These are phyloP conservation scores for Amazona guildingii DNA, from an alignment of 2,113 vertebrate species.

Conservation along the genomic window DNA sequence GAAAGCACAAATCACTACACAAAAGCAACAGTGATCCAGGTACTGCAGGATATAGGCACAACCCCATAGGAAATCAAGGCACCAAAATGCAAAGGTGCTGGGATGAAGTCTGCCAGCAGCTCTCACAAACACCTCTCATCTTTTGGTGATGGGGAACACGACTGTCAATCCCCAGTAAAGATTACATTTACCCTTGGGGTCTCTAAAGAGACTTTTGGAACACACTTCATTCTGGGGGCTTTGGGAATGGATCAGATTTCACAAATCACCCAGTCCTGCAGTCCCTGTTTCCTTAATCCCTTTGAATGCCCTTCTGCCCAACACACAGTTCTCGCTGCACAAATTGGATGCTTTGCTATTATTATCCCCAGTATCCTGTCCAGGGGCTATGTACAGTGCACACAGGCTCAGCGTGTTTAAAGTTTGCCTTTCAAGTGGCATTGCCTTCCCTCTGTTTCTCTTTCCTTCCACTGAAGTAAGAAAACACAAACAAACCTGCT, in stretches of 20 bases:
- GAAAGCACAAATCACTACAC: not conserved
- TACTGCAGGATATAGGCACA: not conserved
- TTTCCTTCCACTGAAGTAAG: not conserved
- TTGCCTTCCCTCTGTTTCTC: not conserved
- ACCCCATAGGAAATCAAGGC: not conserved
- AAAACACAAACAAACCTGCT: not conserved
- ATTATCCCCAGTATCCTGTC: not conserved
- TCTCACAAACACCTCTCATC: not conserved
- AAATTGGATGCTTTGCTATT: not conserved
- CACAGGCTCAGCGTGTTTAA: fast-evolving
- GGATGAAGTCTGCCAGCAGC: not conserved
- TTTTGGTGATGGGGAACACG: not conserved
- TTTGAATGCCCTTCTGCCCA: not conserved
- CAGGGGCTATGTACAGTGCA: not conserved
- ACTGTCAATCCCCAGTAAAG: not conserved
- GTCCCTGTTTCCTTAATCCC: not conserved
- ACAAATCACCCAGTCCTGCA: not conserved
- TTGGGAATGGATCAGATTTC: not conserved
- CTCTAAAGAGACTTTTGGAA: not conserved
- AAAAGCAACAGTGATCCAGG: not conserved
- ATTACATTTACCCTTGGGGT: not conserved
- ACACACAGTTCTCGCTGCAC: not conserved
- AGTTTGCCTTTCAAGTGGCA: not conserved
- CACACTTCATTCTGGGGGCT: not conserved
- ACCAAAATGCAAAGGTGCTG: fast-evolving